Evolutionary conservation across 2,797 vertebrate genomes (phyloP).

Genomic region (Lithobates sylvaticus): DNA sequence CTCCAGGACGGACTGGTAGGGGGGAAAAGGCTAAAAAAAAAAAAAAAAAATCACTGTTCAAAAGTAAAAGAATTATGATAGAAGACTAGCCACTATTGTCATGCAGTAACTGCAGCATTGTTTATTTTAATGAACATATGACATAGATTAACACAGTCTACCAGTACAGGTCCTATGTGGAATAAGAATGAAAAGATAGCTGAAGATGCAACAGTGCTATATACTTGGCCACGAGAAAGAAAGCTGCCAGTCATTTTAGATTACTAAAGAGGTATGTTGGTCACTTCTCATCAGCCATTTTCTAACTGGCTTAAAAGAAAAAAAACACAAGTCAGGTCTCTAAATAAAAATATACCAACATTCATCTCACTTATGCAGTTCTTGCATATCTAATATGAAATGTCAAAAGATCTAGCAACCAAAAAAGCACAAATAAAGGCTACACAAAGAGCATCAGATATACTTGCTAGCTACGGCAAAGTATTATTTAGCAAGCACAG

Average conservation of each 20-base stretch:
- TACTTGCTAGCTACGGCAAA: not conserved
- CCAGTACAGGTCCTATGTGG: conserved; percentile 66
- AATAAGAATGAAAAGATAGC: conserved; percentile 51
- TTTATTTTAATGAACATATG: conserved; percentile 68
- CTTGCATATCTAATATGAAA: not conserved
- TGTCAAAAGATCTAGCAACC: not conserved
- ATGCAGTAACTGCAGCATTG: conserved; percentile 69
- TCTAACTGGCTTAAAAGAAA: not conserved
- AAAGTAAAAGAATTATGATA: conserved; percentile 64
- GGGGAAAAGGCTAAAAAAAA: not conserved
- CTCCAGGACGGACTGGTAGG: conserved; percentile 33
- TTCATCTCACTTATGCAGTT: not conserved
- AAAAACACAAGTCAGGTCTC: not conserved
- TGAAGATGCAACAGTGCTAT: not conserved
- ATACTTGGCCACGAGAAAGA: not conserved
- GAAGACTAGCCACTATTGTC: conserved; percentile 65
- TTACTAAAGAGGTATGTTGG: conserved; percentile 5
- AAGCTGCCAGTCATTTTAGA: not conserved
- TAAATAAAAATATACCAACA: not conserved
- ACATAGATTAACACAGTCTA: conserved; percentile 66
- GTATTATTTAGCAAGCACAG: not conserved
- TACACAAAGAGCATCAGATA: too few relatives aligned
- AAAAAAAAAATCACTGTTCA: conserved; percentile 56
- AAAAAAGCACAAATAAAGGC: too few relatives aligned
- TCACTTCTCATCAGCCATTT: not conserved